Base-by-base conservation (phyloP, 2,888 invertebrate genomes). In the Drosophila prostipennis region DNA sequence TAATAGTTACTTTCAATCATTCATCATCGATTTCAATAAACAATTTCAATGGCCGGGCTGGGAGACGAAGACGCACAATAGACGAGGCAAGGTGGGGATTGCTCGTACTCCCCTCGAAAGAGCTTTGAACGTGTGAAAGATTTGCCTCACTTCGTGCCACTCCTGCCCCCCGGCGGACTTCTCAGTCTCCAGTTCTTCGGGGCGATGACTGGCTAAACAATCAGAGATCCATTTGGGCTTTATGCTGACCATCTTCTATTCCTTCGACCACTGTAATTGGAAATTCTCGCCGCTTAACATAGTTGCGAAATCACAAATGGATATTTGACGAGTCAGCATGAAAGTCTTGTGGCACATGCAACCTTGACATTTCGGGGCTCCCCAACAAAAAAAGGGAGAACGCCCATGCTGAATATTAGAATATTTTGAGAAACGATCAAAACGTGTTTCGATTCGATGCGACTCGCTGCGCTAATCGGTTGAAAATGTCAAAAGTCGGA, bases 1-100 rank as follows among this genome's bases (percentile, higher is more conserved):
- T 84, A 84, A 84, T 84, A 84, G 87, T 79, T 81, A 84, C 83
- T 87, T 84, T 84, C 83, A 84, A 84, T 84, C 83, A 83, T 83
- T 83, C 81, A 83, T 83, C 87, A 83, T 83, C 84, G 79, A 83
- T 83, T 83, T 83, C 86, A 82, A 82, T 82, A 82, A 86, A 83
- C 86, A 83, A 86, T 86, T 86, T 82, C 86, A 78, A 86, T 82
- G 80, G 86, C 51, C 65, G 65, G 74, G 72, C 65, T n/a, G n/a
- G n/a, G n/a, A n/a, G n/a, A n/a, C n/a, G n/a, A n/a, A 75, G 65
- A 67, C 77, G 77, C 80, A 82, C 74, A 79, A 73, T 74, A 61
- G 73, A 63, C 39, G 48, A 58, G 71, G 56, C 46, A 16, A 71
- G 68, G 54, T 82, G 77, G 76, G 78, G 68, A 45, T 16, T 13